Conservation (phyloP, 2,888 invertebrate genomes). For the Phalera bucephala region DNA sequence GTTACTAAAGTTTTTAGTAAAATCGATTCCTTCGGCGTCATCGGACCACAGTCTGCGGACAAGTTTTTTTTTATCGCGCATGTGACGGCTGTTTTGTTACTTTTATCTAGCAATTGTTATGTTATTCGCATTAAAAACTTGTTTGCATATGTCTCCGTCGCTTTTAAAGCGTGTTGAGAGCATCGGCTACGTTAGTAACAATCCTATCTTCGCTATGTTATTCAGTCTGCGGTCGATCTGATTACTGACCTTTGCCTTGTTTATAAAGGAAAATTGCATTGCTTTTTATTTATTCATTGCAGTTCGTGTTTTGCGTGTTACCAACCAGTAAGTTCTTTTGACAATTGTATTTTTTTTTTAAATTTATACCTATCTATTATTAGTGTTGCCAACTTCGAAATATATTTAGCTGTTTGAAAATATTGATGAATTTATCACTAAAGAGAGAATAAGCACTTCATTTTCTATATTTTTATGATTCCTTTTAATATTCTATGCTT, state of each 20-base stretch:
- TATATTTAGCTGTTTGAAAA: too few relatives aligned
- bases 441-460: too few relatives aligned
- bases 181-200: slow-evolving; percentile 40
- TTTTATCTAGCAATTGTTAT: slow-evolving; percentile 42
- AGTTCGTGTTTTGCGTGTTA: background rate
- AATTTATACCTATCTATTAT: too few relatives aligned
- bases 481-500: too few relatives aligned
- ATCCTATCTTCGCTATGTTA: slow-evolving; percentile 21
- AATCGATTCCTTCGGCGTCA: slow-evolving; percentile 38
- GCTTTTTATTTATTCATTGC: background rate
- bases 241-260: slow-evolving; percentile 21
- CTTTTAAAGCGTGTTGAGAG: slow-evolving; percentile 25
- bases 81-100: slow-evolving; percentile 30
- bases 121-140: slow-evolving; percentile 43
- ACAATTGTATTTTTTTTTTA: too few relatives aligned
- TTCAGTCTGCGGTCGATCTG: slow-evolving; percentile 23
- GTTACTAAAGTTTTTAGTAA: slow-evolving; percentile 24
- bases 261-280: too few relatives aligned
- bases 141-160: slow-evolving; percentile 24
- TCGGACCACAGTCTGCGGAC: slow-evolving; percentile 19
- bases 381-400: too few relatives aligned
- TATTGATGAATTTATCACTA: too few relatives aligned
- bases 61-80: background rate
- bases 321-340: background rate
- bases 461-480: too few relatives aligned